These are phyloP conservation scores for Polyboroides typus DNA, from an alignment of 2,797 vertebrate genomes.

Conservation along the genomic window DNA sequence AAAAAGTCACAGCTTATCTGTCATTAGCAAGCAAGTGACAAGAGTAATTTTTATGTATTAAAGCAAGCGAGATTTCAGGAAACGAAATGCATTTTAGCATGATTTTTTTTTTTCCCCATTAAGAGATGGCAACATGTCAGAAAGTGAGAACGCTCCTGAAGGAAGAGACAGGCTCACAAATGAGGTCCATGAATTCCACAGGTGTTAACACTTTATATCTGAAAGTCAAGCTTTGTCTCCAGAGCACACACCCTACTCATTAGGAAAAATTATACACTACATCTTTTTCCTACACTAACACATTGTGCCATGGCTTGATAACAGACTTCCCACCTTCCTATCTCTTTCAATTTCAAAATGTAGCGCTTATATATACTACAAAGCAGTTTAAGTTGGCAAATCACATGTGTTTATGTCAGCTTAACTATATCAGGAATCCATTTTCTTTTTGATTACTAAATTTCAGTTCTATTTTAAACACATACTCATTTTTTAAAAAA, in stretches of 20 bases:
- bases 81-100: background rate
- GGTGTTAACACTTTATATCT: background rate
- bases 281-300: background rate
- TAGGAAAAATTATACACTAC: background rate
- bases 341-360: background rate
- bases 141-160: background rate
- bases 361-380: background rate
- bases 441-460: background rate
- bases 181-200: background rate
- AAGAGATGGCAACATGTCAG: background rate
- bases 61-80: background rate
- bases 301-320: background rate
- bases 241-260: background rate
- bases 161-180: background rate
- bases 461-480: constrained; percentile 5
- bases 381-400: background rate
- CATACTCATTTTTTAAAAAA: background rate
- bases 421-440: background rate
- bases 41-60: background rate
- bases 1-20: background rate
- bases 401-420: background rate
- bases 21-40: no score
- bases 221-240: background rate
- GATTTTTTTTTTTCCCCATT: background rate
- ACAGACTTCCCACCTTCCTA: background rate